These are phyloP conservation scores for Philereme vetulata DNA, from an alignment of 2,888 invertebrate genomes.

Conservation along the genomic window DNA sequence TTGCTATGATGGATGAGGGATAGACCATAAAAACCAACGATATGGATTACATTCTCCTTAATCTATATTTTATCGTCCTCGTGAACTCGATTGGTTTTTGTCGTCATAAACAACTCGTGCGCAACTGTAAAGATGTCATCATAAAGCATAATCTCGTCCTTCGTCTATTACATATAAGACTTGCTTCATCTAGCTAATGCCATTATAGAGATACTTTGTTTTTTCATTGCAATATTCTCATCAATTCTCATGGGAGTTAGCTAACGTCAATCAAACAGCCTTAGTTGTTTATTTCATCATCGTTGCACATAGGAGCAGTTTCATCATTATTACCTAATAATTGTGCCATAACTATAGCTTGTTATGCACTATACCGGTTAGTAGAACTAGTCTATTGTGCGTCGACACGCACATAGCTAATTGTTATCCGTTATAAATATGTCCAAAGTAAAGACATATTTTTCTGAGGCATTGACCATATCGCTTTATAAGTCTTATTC, in stretches of 20 bases:
- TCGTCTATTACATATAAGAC: conserved; percentile 24
- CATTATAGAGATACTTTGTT: conserved; percentile 41
- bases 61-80: conserved; percentile 44
- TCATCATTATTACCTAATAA: conserved; percentile 37
- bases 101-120: conserved; percentile 51
- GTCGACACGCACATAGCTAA: conserved; percentile 33
- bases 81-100: conserved; percentile 53
- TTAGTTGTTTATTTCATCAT: conserved; percentile 29
- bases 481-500: conserved; percentile 14
- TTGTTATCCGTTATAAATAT: conserved; percentile 28
- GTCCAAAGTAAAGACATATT: neutral
- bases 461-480: conserved; percentile 20
- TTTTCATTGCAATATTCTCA: conserved; percentile 32
- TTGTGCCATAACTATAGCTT: conserved; percentile 38
- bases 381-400: conserved; percentile 33
- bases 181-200: conserved; percentile 29
- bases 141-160: conserved; percentile 43
- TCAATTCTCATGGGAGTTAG: conserved; percentile 31
- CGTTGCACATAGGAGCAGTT: conserved; percentile 25
- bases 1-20: conserved; percentile 49
- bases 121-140: conserved; percentile 50
- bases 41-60: conserved; percentile 45
- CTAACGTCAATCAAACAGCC: conserved; percentile 34
- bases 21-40: conserved; percentile 41
- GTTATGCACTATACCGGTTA: conserved; percentile 35